Percentiles rank a stretch among this genome's conserved stretches.
phyloP scores from a whole-genome alignment of 2,888 invertebrate genomes.

The Strigamia crassipes region DNA sequence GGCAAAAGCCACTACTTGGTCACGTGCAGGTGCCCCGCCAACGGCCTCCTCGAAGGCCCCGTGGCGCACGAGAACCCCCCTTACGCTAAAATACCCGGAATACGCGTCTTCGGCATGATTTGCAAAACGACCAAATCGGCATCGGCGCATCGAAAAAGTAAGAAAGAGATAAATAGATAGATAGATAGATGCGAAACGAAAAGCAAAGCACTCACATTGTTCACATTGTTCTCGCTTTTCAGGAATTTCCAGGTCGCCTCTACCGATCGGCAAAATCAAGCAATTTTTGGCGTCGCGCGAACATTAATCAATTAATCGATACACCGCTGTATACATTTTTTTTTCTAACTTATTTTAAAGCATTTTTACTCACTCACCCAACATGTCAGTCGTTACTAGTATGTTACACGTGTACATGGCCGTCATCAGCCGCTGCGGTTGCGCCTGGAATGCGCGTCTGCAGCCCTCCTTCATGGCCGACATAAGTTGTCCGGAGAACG shows the following conservation, averaged over 20 bases:
- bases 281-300: background rate
- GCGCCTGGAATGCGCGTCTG: slow-evolving; percentile 82
- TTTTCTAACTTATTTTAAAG: background rate
- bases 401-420: slow-evolving; percentile 91
- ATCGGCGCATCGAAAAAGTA: background rate
- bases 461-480: slow-evolving; percentile 89
- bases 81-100: slow-evolving; percentile 90
- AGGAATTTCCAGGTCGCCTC: background rate
- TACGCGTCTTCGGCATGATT: slow-evolving; percentile 93
- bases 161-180: too few species aligned
- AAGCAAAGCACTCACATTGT: background rate
- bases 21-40: slow-evolving; percentile 86
- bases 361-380: slow-evolving; percentile 78
- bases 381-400: slow-evolving; percentile 80
- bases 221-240: background rate
- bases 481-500: slow-evolving; percentile 80
- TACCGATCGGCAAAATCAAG: background rate
- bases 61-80: slow-evolving; percentile 93
- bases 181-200: too few species aligned
- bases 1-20: slow-evolving; percentile 93
- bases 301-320: background rate
- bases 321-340: background rate
- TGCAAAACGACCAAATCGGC: slow-evolving; percentile 63
- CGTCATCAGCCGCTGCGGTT: slow-evolving; percentile 87
- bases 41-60: slow-evolving; percentile 85